phyloP scores from a whole-genome alignment of 2,113 vertebrate genomes.

The Cepphus grylle region DNA sequence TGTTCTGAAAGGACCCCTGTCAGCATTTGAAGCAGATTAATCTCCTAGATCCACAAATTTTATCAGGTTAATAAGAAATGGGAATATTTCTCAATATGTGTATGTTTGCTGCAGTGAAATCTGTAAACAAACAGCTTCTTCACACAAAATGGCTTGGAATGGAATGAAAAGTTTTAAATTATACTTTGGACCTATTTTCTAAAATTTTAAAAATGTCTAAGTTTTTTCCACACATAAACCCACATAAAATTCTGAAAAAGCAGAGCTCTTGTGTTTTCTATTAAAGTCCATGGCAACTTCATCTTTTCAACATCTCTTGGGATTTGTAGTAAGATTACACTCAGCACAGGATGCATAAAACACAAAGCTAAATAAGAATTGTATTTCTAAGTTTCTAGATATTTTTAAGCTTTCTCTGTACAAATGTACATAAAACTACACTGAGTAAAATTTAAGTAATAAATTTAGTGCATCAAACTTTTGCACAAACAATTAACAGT shows the following conservation, averaged over 20 bases:
- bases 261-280: background rate
- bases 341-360: background rate
- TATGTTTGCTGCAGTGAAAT: background rate
- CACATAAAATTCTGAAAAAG: background rate
- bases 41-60: background rate
- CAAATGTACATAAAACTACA: background rate
- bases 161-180: background rate
- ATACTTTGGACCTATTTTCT: background rate
- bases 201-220: background rate
- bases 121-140: background rate
- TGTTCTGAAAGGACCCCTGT: background rate
- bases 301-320: background rate
- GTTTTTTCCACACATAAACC: background rate
- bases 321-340: background rate
- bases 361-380: background rate
- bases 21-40: background rate
- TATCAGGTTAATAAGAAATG: background rate
- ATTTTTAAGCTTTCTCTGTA: background rate
- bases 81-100: background rate
- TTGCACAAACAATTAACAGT: background rate
- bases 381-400: background rate
- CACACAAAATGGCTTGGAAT: background rate
- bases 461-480: background rate
- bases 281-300: background rate
- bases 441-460: background rate